Conservation (phyloP, 2,797 vertebrate genomes). For the Thaleichthys pacificus region DNA sequence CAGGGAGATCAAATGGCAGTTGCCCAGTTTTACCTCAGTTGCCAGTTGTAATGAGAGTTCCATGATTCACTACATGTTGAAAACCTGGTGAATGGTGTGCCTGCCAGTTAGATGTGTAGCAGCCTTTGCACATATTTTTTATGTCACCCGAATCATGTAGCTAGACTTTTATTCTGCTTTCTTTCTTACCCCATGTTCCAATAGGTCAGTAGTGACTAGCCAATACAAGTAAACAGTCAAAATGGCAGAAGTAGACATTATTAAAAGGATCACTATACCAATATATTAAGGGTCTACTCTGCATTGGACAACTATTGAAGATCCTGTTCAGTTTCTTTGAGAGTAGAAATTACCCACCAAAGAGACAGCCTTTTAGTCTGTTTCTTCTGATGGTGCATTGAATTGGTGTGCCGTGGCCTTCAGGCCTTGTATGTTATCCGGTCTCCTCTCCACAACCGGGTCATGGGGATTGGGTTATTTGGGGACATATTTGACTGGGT, state of each 20-base stretch:
- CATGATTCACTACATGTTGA: slow-evolving; percentile 36
- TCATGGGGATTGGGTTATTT: background rate
- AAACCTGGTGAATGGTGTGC: slow-evolving; percentile 38
- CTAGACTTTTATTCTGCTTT: background rate
- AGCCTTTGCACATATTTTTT: slow-evolving; percentile 18
- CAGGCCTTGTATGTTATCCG: too few relatives aligned
- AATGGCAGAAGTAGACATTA: too few relatives aligned
- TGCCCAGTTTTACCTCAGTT: slow-evolving; percentile 58
- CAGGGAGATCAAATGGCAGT: slow-evolving; percentile 61
- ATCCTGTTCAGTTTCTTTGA: too few relatives aligned
- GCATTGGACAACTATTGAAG: too few relatives aligned
- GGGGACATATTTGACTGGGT: slow-evolving; percentile 9
- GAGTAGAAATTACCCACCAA: too few relatives aligned
- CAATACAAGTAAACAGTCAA: background rate
- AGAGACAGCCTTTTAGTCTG: too few relatives aligned
- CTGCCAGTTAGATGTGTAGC: slow-evolving; percentile 43
- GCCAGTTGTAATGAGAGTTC: slow-evolving; percentile 24
- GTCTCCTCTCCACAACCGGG: background rate
- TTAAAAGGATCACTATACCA: too few relatives aligned
- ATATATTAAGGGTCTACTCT: too few relatives aligned
- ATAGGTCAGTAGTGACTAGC: slow-evolving; percentile 14
- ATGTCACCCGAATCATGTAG: slow-evolving; percentile 46
- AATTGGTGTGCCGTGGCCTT: too few relatives aligned
- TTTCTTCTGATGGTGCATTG: too few relatives aligned
- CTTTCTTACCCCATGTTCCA: background rate